Evolutionary conservation across 2,113 vertebrate species (phyloP).

Genomic region (Syngnathus typhle): DNA sequence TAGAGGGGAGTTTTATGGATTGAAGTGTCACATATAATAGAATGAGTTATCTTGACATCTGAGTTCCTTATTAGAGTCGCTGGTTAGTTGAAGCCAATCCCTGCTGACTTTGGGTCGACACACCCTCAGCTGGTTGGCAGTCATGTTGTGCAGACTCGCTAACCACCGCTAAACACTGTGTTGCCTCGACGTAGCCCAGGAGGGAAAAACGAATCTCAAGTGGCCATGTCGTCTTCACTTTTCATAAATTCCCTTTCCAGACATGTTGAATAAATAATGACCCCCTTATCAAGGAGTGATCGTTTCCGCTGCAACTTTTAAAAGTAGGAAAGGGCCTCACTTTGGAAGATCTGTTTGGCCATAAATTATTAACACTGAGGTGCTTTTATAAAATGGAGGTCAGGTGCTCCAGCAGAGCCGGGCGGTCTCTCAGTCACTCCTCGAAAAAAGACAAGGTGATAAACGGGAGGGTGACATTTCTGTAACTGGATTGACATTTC

Average conservation of each 20-base stretch:
- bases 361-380: slow-evolving; percentile 55
- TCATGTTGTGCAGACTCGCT: background rate
- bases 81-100: no score
- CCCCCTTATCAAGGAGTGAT: slow-evolving; percentile 31
- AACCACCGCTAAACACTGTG: background rate
- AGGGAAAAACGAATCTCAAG: background rate
- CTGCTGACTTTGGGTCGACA: no score
- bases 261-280: slow-evolving; percentile 52
- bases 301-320: slow-evolving; percentile 37
- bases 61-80: no score
- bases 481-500: slow-evolving; percentile 61
- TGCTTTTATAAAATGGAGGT: slow-evolving; percentile 41
- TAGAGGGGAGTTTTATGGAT: slow-evolving; percentile 4
- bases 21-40: background rate
- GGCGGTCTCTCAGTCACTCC: slow-evolving; percentile 15
- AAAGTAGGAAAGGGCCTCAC: slow-evolving; percentile 35
- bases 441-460: slow-evolving; percentile 41
- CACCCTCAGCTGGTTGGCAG: no score
- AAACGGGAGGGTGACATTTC: slow-evolving; percentile 53
- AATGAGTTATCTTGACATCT: no score
- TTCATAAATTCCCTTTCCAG: slow-evolving; percentile 24
- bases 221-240: background rate
- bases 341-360: slow-evolving; percentile 47
- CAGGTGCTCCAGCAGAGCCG: slow-evolving; percentile 27
- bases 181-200: background rate